Evolutionary conservation across 2,113 vertebrate species (phyloP), one percentile per base, ranked within the genome.

Genomic region (Gobius niger): DNA sequence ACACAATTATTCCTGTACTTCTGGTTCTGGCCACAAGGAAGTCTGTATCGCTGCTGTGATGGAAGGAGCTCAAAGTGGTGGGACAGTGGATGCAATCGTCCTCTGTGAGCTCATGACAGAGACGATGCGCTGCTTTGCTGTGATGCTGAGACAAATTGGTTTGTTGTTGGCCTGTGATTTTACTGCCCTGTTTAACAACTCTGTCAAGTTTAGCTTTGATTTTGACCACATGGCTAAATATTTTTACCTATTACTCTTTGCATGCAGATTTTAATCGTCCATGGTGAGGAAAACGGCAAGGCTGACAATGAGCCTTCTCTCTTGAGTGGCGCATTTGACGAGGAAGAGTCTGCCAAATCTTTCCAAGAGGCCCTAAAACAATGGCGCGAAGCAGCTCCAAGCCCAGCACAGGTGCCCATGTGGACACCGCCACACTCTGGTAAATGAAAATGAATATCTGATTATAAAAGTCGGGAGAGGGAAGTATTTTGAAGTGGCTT

Each of bases 301-400:
- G 60, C 73, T 16, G 76, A 40, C 52, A 63, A 77, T 42, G 60
- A 76, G 16, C 41, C 11, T 50, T 80, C 76, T 14, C 82, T 95
- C 46, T 75, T 93, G 14, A 82, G 77, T 50, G 95, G 90, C 60
- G 62, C 57, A 2, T 96, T 92, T 69, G 81, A 91, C 77, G 94
- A 95, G 75, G 92, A 93, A 44, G 87, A 90, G 68, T 94, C 96
- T 42, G 81, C 93, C 0, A 84, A 77, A 54, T 88, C 84, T 69
- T 96, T 96, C 82, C 94, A 93, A 82, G 90, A 95, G 54, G 94
- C 85, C 62, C 76, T 97, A 67, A 85, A 72, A 60, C 87, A 93
- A 0, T 94, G 95, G 95, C 94, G 92, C 77, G 80, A 61, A 73
- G 65, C 75, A 91, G 63, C 78, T 88, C 65, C 76, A 83, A 9